phyloP scores from a whole-genome alignment of 2,797 vertebrate species.

The Liparis tanakae region DNA sequence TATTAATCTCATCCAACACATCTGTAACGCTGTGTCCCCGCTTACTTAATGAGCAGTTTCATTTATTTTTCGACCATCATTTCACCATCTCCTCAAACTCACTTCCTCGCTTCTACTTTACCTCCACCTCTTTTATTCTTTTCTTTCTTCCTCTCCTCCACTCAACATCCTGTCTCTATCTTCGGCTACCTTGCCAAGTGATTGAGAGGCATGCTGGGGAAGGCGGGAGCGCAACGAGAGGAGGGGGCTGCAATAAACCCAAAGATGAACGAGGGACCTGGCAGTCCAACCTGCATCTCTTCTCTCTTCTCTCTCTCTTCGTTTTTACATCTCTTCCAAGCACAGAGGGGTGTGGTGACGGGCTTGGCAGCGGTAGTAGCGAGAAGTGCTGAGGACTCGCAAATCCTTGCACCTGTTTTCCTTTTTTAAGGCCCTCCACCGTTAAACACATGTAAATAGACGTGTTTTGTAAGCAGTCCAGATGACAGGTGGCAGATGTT shows the following conservation, averaged over 20 bases:
- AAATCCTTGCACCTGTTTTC: slow-evolving; percentile 34
- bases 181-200: slow-evolving; percentile 42
- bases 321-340: slow-evolving; percentile 28
- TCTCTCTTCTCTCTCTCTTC: neutral
- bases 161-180: slow-evolving; percentile 12
- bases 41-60: neutral
- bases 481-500: slow-evolving; percentile 74
- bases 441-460: slow-evolving; percentile 64
- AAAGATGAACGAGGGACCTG: slow-evolving; percentile 49
- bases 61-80: neutral
- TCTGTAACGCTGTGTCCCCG: neutral
- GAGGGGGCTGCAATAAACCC: slow-evolving; percentile 42
- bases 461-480: slow-evolving; percentile 60
- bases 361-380: slow-evolving; percentile 23
- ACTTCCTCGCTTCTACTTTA: neutral
- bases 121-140: neutral
- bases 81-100: neutral
- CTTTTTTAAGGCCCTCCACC: slow-evolving; percentile 33
- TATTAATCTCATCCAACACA: too few relatives aligned
- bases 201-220: slow-evolving; percentile 50
- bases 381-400: slow-evolving; percentile 64
- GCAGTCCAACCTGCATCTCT: slow-evolving; percentile 18
- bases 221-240: slow-evolving; percentile 13
- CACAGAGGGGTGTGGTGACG: slow-evolving; percentile 48
- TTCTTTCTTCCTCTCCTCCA: slow-evolving; percentile 4